Percentiles rank a stretch among this genome's conserved stretches.
Evolutionary conservation across 2,797 vertebrate species (phyloP).

Genomic region (Thripadectes ignobilis): DNA sequence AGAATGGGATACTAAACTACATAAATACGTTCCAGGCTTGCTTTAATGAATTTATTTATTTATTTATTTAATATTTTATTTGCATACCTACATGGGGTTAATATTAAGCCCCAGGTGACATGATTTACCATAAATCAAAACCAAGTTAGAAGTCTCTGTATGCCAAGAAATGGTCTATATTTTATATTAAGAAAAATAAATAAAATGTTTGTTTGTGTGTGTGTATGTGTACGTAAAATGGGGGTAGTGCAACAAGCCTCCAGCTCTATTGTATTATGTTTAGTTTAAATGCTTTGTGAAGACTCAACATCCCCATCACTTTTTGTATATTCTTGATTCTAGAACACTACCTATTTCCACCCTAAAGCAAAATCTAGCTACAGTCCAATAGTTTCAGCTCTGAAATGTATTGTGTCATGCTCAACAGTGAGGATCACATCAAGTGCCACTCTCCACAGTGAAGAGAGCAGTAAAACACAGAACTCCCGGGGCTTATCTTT

Average conservation of each 20-base stretch:
- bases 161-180: background rate
- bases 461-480: slow-evolving; percentile 62
- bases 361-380: slow-evolving; percentile 59
- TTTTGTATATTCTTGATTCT: slow-evolving; percentile 50
- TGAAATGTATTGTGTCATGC: slow-evolving; percentile 50
- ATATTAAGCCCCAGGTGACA: slow-evolving; percentile 1
- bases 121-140: background rate
- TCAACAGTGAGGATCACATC: slow-evolving; percentile 49
- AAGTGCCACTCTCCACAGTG: slow-evolving; percentile 57
- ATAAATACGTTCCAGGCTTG: background rate
- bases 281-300: slow-evolving; percentile 39
- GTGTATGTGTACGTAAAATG: background rate
- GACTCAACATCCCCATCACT: background rate
- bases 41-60: background rate
- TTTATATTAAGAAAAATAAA: slow-evolving; percentile 24
- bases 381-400: slow-evolving; percentile 51
- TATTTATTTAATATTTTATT: background rate
- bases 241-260: background rate
- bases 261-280: background rate
- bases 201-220: background rate
- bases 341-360: slow-evolving; percentile 55
- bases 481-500: slow-evolving; percentile 55
- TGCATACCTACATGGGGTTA: background rate
- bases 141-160: background rate
- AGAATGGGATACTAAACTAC: background rate